Evolutionary conservation across 1,140 invertebrate genomes (phyloP).

Genomic region (Homalodisca vitripennis): DNA sequence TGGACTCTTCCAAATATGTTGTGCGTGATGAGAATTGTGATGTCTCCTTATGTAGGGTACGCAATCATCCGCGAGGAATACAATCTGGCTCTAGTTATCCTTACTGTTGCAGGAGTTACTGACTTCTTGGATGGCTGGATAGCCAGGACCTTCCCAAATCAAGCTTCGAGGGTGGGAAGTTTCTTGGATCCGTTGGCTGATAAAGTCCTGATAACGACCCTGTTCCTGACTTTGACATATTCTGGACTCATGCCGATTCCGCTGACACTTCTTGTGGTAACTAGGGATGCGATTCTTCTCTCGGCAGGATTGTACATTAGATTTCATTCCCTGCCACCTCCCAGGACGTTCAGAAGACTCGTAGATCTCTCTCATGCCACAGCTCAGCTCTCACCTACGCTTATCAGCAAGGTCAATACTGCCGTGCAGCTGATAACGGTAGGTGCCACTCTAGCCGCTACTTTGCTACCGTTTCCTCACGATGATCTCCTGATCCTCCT

Average conservation of each 20-base stretch:
- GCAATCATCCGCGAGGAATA: conserved; percentile 74
- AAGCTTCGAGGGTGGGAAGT: conserved; percentile 89
- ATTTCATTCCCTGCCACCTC: conserved; percentile 84
- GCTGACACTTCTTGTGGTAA: conserved; percentile 81
- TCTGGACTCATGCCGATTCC: conserved; percentile 80
- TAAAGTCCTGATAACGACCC: conserved; percentile 86
- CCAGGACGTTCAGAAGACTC: conserved; percentile 54
- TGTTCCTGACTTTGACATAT: conserved; percentile 85
- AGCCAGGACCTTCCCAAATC: conserved; percentile 86
- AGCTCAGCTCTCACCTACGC: conserved; percentile 83
- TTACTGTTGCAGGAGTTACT: conserved; percentile 76
- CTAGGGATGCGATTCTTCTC: conserved; percentile 80
- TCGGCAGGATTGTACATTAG: conserved; percentile 82
- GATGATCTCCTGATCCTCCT: neutral
- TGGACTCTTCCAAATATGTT: conserved; percentile 91
- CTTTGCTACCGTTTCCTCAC: conserved; percentile 60
- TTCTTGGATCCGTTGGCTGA: conserved; percentile 98
- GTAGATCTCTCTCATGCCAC: conserved; percentile 64
- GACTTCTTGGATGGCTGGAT: conserved; percentile 95
- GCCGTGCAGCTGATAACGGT: conserved; percentile 79
- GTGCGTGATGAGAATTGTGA: conserved; percentile 76
- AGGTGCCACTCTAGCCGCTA: conserved; percentile 77
- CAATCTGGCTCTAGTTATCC: conserved; percentile 66
- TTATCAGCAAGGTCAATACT: conserved; percentile 93
- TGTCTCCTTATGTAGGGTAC: conserved; percentile 85